phyloP scores from a whole-genome alignment of 2,113 vertebrate species.

The Smithornis capensis region DNA sequence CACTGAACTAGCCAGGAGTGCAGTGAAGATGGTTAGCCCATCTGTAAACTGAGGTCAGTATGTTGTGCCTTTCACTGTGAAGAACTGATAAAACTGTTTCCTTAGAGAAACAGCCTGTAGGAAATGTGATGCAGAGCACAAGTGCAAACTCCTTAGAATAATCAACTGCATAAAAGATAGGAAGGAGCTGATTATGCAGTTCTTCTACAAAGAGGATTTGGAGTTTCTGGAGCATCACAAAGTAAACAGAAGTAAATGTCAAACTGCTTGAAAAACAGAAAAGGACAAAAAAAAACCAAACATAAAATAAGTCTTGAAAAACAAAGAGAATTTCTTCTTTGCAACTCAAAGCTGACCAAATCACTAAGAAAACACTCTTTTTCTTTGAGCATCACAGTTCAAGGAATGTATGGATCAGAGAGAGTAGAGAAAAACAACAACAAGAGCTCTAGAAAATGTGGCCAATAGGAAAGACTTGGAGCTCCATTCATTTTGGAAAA shows the following conservation, averaged over 20 bases:
- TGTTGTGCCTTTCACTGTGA: background rate
- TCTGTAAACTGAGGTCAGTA: background rate
- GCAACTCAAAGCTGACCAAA: background rate
- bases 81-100: background rate
- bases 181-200: background rate
- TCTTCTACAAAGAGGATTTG: background rate
- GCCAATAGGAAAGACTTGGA: background rate
- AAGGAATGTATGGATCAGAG: background rate
- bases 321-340: background rate
- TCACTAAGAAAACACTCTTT: background rate
- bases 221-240: background rate
- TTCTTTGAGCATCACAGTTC: background rate
- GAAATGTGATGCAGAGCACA: background rate
- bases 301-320: background rate
- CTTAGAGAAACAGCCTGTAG: background rate
- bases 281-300: background rate
- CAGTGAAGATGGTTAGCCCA: background rate
- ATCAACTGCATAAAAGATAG: background rate
- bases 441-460: background rate
- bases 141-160: background rate
- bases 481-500: background rate
- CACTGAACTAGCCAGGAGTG: background rate
- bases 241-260: background rate
- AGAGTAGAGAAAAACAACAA: background rate
- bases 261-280: background rate